Evolutionary conservation across 2,113 vertebrate species (phyloP).

Genomic region (Rhabdomys dilectus): DNA sequence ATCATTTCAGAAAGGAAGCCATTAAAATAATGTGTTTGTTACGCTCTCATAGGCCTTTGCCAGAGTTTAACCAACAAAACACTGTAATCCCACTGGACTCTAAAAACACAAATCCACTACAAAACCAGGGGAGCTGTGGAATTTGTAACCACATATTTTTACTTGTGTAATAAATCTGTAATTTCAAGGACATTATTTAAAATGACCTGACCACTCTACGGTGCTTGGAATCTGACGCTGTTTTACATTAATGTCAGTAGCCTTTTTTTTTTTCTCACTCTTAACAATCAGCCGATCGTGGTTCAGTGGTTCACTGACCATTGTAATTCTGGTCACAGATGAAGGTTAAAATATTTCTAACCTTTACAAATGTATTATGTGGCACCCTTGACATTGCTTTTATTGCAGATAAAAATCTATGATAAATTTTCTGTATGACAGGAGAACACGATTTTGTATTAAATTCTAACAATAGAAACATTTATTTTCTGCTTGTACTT

Average conservation of each 20-base stretch:
- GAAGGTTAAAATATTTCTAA: slow-evolving; percentile 88
- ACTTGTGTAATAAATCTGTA: slow-evolving; percentile 85
- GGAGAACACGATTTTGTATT: slow-evolving; percentile 86
- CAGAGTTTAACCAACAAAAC: slow-evolving; percentile 85
- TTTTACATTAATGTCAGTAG: slow-evolving; percentile 84
- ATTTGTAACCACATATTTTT: slow-evolving; percentile 84
- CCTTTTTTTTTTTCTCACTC: slow-evolving; percentile 60
- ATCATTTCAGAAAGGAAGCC: slow-evolving; percentile 85
- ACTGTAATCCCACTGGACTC: slow-evolving; percentile 84
- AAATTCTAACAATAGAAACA: slow-evolving; percentile 84
- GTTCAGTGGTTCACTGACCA: slow-evolving; percentile 81
- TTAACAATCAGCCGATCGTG: slow-evolving; percentile 46
- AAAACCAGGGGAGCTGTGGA: slow-evolving; percentile 84
- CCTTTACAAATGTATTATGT: slow-evolving; percentile 89
- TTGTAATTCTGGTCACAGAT: slow-evolving; percentile 88
- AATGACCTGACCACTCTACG: slow-evolving; percentile 77
- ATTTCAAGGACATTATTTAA: slow-evolving; percentile 87
- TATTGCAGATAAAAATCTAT: slow-evolving; percentile 89
- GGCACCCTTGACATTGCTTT: slow-evolving; percentile 85
- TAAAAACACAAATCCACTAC: slow-evolving; percentile 79
- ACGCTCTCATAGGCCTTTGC: slow-evolving; percentile 80
- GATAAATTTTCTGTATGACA: slow-evolving; percentile 86
- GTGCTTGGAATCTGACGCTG: slow-evolving; percentile 75
- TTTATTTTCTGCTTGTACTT: slow-evolving; percentile 82
- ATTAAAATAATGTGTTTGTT: slow-evolving; percentile 82